Evolutionary conservation across 1,140 invertebrate species (phyloP), one percentile per base, ranked within the genome.

Genomic region (Diuraphis noxia): DNA sequence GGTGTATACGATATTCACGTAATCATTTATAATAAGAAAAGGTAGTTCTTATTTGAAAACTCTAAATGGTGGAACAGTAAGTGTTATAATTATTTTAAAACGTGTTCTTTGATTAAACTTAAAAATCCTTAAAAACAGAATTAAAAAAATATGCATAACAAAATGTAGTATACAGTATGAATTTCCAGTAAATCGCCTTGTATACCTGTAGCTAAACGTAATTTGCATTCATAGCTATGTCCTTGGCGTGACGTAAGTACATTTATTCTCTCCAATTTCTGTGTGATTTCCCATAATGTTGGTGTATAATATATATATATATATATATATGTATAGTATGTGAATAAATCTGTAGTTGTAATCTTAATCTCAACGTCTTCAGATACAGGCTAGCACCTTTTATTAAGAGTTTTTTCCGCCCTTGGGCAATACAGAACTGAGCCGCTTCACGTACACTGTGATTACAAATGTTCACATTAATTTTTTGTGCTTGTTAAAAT

Each of bases 141-240:
- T 49, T 21, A 21, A 2, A 49, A 49, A 49, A 49, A 49, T 21
- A 21, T 6, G 2, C 19, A 49, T 49, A 49, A 6, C 21, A 21
- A 46, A 2, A 13, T 23, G 7, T 2, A 23, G 0, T 19, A 46
- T 46, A 17, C 43, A 3, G 10, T n/a, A 63, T 63, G 30, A n/a
- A n/a, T 72, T 72, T 0, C 19, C 34, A 72, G 30, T 72, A 72
- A 72, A 72, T 72, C 56, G 7, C 13, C 13, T n/a, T n/a, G 30
- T n/a, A 63, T 63, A n/a, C 10, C 30, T 17, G 13, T 72, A 72
- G 23, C 79, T 4, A 38, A 25, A 40, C n/a, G 5, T 46, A 17
- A 86, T 86, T 86, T 49, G n/a, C 17, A 86, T 86, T 86, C 84
- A 86, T 49, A 49, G 84, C n/a, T n/a, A 85, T 81, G 38, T 38